Percentiles rank a stretch among this genome's conserved stretches.
Evolutionary conservation across 2,113 vertebrate genomes (phyloP).

Genomic region (Sitta europaea): DNA sequence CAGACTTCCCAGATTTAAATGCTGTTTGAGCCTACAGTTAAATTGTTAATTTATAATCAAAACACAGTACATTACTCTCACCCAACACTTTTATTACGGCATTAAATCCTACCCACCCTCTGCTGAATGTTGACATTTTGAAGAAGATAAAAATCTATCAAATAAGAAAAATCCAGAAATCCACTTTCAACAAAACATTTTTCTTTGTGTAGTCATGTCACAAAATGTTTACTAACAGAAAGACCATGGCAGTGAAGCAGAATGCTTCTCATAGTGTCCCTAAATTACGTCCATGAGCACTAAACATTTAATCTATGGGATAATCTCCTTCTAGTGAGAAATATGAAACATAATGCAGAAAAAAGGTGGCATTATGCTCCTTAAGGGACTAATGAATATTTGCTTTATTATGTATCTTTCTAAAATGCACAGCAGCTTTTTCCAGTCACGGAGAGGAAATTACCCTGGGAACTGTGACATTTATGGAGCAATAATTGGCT

Average conservation of each 20-base stretch:
- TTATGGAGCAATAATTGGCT: neutral
- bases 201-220: neutral
- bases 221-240: neutral
- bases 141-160: neutral
- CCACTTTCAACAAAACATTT: neutral
- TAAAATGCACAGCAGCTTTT: neutral
- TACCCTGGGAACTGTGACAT: neutral
- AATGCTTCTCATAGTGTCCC: neutral
- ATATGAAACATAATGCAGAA: neutral
- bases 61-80: neutral
- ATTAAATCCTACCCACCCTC: neutral
- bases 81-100: neutral
- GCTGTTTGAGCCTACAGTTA: neutral
- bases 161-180: neutral
- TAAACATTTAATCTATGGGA: conserved; percentile 12
- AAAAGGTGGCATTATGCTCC: neutral
- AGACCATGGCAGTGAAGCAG: neutral
- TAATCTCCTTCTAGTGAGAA: conserved; percentile 9
- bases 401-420: neutral
- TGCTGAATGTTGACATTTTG: neutral
- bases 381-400: neutral
- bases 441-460: neutral
- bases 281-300: neutral
- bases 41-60: neutral
- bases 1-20: neutral